Evolutionary conservation across 2,113 vertebrate genomes (phyloP).

Genomic region (Sprattus sprattus): DNA sequence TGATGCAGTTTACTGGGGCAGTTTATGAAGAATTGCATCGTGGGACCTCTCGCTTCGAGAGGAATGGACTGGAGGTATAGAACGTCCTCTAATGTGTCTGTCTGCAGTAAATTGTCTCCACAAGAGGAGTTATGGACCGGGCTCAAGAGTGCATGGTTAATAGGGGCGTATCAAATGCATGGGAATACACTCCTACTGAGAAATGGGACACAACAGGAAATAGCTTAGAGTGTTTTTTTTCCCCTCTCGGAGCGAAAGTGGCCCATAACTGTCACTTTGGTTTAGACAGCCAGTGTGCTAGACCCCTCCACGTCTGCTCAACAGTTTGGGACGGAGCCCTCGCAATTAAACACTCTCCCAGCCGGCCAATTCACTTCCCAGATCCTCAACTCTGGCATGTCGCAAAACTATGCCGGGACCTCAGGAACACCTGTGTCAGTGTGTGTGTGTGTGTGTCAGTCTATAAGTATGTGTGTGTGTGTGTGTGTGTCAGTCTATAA

Average conservation of each 20-base stretch:
- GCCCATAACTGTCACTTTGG: slow-evolving; percentile 79
- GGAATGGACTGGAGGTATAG: slow-evolving; percentile 51
- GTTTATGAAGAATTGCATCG: slow-evolving; percentile 62
- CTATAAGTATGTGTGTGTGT: slow-evolving; percentile 23
- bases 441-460: slow-evolving; percentile 37
- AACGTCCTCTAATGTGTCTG: slow-evolving; percentile 58
- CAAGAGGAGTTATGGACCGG: slow-evolving; percentile 61
- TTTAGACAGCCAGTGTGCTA: slow-evolving; percentile 71
- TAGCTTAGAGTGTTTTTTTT: slow-evolving; percentile 73
- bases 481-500: not conserved
- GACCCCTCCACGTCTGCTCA: slow-evolving; percentile 68
- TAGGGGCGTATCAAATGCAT: slow-evolving; percentile 69
- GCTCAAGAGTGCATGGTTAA: slow-evolving; percentile 61
- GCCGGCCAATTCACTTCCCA: slow-evolving; percentile 53
- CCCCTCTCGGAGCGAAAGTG: slow-evolving; percentile 60
- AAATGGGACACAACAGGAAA: slow-evolving; percentile 84
- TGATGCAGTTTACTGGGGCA: slow-evolving; percentile 46
- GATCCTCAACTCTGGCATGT: slow-evolving; percentile 21
- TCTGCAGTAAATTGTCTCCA: slow-evolving; percentile 59
- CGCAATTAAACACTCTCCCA: slow-evolving; percentile 60
- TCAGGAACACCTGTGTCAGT: slow-evolving; percentile 46
- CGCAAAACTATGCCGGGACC: slow-evolving; percentile 40
- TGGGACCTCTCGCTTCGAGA: slow-evolving; percentile 50
- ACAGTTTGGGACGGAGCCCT: slow-evolving; percentile 63
- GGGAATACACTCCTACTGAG: slow-evolving; percentile 72